Percentiles rank a stretch among this genome's conserved stretches.
Conservation (phyloP, 2,797 vertebrate genomes). For the Thripadectes ignobilis region DNA sequence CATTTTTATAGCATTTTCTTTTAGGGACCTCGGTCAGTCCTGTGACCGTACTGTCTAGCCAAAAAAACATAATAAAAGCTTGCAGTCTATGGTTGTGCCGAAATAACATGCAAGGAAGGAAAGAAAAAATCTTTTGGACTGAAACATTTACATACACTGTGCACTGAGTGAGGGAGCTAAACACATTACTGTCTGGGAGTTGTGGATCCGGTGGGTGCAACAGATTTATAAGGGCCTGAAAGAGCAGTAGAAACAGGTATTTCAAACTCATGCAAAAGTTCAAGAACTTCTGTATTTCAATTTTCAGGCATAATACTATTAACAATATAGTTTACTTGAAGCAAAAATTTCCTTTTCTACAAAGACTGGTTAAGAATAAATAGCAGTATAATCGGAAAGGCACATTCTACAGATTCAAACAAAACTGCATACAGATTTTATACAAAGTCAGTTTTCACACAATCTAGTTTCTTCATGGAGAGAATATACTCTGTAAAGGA, state of each 20-base stretch:
- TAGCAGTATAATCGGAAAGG: background rate
- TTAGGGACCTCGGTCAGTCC: background rate
- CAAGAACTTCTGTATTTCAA: background rate
- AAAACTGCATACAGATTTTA: background rate
- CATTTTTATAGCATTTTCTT: background rate
- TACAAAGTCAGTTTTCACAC: background rate
- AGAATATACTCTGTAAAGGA: background rate
- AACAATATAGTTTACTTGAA: background rate
- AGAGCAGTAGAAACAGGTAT: background rate
- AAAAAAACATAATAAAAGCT: background rate
- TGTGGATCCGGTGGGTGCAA: background rate
- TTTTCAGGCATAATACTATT: background rate
- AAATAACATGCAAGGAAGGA: background rate
- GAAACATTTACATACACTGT: background rate
- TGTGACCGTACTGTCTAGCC: background rate
- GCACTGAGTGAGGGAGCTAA: conserved; percentile 53
- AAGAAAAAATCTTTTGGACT: background rate
- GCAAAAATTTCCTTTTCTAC: background rate
- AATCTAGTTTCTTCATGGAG: background rate
- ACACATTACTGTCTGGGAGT: background rate
- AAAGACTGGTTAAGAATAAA: background rate
- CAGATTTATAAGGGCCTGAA: background rate
- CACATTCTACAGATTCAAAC: background rate
- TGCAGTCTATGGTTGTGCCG: background rate
- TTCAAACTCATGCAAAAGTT: background rate